Base-by-base conservation (phyloP, 2,113 vertebrate species). In the Hippocampus barbouri region DNA sequence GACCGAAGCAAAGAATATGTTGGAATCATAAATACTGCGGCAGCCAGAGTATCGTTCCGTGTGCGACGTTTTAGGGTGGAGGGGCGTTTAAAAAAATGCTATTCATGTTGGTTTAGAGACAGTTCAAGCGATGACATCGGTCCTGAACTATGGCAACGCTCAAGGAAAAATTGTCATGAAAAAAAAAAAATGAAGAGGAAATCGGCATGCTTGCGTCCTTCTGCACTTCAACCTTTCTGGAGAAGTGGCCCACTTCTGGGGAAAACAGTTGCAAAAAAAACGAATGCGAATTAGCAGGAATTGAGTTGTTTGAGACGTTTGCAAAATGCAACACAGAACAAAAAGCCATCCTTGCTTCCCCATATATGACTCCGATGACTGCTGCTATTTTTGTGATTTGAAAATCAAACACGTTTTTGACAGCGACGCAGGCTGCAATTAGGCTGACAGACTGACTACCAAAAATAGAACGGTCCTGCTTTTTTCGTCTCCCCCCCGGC, bases 1-100 rank as follows among this genome's bases (percentile, higher is more conserved):
- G 72, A 64, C 72, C 68, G 0, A 62, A 70, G 59, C 62, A 61
- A 69, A 80, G 27, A n/a, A 56, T 79, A 68, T 76, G 67, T 78
- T 64, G 72, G 67, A 77, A 72, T 57, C 70, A 57, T 49, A 72
- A 72, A 66, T 71, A 38, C 34, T 38, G 34, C 34, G 18, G 53
- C 6, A 53, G 49, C 59, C 21, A 45, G 34, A 49, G 70, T 64
- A 38, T 51, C 62, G 68, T 45, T 66, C 47, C 64, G 20, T 60
- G 16, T 23, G 66, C 18, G 66, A 62, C 65, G 27, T 34, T 43
- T 75, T 65, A 41, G 65, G 7, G 4, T 15, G 15, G 2, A 20
- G 12, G 21, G 10, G 6, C 25, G 14, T 12, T 8, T 11, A 59
- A 15, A 34, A 34, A 34, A 34, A 34, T 34, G 15, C 25, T 61